Conservation (phyloP, 2,888 invertebrate genomes). For the Cephus sareptanus region DNA sequence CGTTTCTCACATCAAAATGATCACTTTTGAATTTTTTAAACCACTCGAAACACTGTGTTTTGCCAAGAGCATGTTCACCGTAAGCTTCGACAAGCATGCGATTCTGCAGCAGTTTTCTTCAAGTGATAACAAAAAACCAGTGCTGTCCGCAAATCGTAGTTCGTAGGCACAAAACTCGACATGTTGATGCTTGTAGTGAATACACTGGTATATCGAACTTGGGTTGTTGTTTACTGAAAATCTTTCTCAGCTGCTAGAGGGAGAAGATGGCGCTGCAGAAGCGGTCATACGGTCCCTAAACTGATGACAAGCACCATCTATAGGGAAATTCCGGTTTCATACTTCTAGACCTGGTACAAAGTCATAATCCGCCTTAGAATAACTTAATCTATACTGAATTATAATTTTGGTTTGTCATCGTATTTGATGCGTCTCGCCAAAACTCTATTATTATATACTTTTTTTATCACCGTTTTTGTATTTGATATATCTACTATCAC, state of each 20-base stretch:
- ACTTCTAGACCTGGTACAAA: neutral
- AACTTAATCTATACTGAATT: too few relatives aligned
- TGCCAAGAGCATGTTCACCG: too few relatives aligned
- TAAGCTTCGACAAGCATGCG: neutral
- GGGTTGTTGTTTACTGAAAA: constrained; percentile 3
- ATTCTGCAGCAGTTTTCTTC: constrained; percentile 31
- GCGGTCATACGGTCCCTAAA: constrained; percentile 21
- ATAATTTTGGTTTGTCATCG: too few relatives aligned
- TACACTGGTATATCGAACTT: neutral
- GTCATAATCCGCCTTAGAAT: too few relatives aligned
- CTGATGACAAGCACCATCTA: constrained; percentile 17
- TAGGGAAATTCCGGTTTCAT: constrained; percentile 24
- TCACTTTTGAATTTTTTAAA: too few relatives aligned
- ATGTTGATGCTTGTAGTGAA: constrained; percentile 12
- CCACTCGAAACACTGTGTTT: too few relatives aligned
- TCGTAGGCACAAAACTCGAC: constrained; percentile 18
- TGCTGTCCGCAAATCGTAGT: constrained; percentile 5
- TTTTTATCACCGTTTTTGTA: too few relatives aligned
- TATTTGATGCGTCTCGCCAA: too few relatives aligned
- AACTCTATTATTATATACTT: too few relatives aligned
- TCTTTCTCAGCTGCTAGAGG: constrained; percentile 20
- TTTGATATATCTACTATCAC: too few relatives aligned
- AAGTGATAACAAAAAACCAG: constrained; percentile 31
- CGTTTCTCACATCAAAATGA: too few relatives aligned
- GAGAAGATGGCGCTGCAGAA: constrained; percentile 23